A percentile compares a stretch with the other conserved stretches of the same genome.
Evolutionary conservation across 2,888 invertebrate species (phyloP).

Genomic region (Nomada fucata): DNA sequence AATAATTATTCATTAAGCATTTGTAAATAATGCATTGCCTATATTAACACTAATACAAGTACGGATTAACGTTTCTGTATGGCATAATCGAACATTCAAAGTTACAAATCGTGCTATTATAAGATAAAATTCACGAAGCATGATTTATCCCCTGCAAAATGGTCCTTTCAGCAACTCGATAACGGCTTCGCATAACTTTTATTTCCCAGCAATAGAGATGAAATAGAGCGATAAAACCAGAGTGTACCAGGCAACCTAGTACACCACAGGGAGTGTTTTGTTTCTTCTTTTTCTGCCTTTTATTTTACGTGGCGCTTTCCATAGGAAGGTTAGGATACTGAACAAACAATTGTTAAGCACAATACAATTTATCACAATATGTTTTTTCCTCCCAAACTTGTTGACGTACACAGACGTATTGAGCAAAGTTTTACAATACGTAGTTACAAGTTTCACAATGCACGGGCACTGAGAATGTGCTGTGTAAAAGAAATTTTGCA

Average conservation of each 20-base stretch:
- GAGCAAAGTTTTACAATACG: no score
- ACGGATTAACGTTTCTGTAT: no score
- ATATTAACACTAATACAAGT: no score
- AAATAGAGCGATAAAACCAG: constrained; percentile 29
- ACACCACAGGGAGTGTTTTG: constrained; percentile 16
- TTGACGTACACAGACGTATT: no score
- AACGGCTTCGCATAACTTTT: constrained; percentile 34
- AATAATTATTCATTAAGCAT: no score
- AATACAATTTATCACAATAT: neutral
- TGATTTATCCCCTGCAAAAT: neutral
- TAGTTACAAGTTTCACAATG: no score
- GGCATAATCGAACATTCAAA: no score
- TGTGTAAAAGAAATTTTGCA: no score
- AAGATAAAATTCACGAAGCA: neutral
- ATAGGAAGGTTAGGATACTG: neutral
- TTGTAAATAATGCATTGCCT: no score
- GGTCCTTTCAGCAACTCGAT: constrained; percentile 1
- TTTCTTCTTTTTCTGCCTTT: constrained; percentile 14
- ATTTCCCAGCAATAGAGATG: constrained; percentile 20
- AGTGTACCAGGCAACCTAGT: constrained; percentile 4
- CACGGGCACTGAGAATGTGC: no score
- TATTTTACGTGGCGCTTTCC: constrained; percentile 1
- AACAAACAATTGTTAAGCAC: constrained; percentile 21
- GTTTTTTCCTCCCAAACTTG: neutral
- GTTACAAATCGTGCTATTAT: no score